These are phyloP conservation scores for Torymus auratus DNA, from an alignment of 2,888 invertebrate genomes.

Conservation along the genomic window DNA sequence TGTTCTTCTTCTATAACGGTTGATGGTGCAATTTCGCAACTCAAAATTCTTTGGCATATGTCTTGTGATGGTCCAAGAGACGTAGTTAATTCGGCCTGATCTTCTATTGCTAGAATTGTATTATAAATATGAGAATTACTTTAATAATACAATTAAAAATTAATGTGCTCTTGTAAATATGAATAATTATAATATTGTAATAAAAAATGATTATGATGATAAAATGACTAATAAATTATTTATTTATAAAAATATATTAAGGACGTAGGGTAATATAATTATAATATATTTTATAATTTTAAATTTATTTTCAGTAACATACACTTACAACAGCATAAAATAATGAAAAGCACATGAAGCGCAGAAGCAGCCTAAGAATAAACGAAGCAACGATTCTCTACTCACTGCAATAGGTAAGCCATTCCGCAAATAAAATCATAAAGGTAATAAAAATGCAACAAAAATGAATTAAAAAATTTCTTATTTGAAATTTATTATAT, in stretches of 20 bases:
- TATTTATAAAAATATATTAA: too few species aligned
- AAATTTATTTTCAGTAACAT: background rate
- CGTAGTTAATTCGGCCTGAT: slow-evolving; percentile 10
- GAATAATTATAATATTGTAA: slow-evolving; percentile 6
- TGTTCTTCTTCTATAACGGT: background rate
- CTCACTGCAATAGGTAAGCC: slow-evolving; percentile 17
- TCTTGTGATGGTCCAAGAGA: slow-evolving; percentile 26
- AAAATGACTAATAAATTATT: too few species aligned
- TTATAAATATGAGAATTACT: slow-evolving; percentile 24
- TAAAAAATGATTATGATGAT: background rate
- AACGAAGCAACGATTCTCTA: slow-evolving; percentile 14
- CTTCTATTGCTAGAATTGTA: slow-evolving; percentile 48
- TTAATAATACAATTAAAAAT: background rate
- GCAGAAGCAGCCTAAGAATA: slow-evolving; percentile 43
- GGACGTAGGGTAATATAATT: background rate
- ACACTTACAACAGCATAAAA: slow-evolving; percentile 5
- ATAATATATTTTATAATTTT: background rate
- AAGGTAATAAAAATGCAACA: slow-evolving; percentile 20
- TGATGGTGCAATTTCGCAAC: background rate
- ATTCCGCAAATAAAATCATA: slow-evolving; percentile 43
- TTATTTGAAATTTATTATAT: slow-evolving; percentile 5
- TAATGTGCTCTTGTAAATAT: background rate
- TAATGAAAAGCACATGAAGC: slow-evolving; percentile 47
- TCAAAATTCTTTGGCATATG: slow-evolving; percentile 31
- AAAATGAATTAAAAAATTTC: slow-evolving; percentile 28